Base-by-base conservation (phyloP, 1,140 invertebrate genomes). In the Drosophila navojoa region DNA sequence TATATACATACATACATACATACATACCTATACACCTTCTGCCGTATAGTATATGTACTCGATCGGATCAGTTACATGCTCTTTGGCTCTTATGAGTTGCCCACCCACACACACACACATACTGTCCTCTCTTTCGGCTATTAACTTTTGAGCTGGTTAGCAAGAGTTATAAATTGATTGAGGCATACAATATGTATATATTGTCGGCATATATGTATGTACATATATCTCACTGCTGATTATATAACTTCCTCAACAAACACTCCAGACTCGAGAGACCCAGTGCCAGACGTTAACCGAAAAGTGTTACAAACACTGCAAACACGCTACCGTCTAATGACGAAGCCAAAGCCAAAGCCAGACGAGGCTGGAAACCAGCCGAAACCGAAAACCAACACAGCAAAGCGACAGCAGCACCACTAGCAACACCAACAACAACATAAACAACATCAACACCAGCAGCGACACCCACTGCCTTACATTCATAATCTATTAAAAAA, bases 91-190 rank as follows among this genome's bases (percentile, higher is more conserved):
- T 27, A 27, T 10, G 45, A 55, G 55, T 54, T 66, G 78, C 60
- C 79, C 79, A 81, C 79, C 78, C 78, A 81, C 78, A 81, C 76
- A 45, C 9, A 55, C 38, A 54, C 15, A 59, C 29, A 50, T 38
- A 60, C 22, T 13, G 13, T 64, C 49, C 42, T 63, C 63, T 53
- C 64, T 71, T 76, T 79, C 76, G 67, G 76, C 54, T 84, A 79
- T 79, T 84, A 82, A 71, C 79, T 79, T 82, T 72, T 76, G 67
- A 62, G 81, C 77, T 35, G 76, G 76, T 78, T 79, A 87, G 35
- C 78, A 86, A 86, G 80, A 87, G 81, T 87, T 87, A 70, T 71
- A 81, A 89, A 89, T 79, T 87, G 84, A 87, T 87, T 89, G 84
- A 89, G 72, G 79, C 79, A 77, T 81, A 38, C 4, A 38, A 38